Evolutionary conservation across 2,113 vertebrate genomes (phyloP), one percentile per base, ranked within the genome.

Genomic region (Oryzias celebensis): DNA sequence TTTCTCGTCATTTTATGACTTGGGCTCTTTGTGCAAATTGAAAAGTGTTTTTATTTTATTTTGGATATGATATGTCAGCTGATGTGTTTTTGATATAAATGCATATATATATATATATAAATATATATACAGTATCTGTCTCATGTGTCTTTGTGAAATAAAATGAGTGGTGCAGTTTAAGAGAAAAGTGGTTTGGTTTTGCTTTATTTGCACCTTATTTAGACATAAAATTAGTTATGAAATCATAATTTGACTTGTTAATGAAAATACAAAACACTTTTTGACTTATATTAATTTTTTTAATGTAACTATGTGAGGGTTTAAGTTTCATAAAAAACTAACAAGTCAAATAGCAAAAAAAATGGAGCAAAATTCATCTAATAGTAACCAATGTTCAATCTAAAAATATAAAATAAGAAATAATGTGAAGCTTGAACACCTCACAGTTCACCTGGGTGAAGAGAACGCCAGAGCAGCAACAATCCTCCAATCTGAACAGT

Each of bases 91-190:
- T 86, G 71, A 78, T 67, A 84, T 80, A 58, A 61, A 66, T 46
- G 20, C 44, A 60, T 46, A 63, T 36, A 51, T 62, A 48, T 45
- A 53, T 46, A 15, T 22, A 65, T 46, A 43, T 61, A 28, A 65
- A 75, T 73, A 78, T 81, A 71, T 78, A 62, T 71, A 84, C 58
- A 71, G 73, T 89, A 85, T 54, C 68, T 88, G 85, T 90, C 70
- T 58, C 66, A 83, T 78, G 74, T 86, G 83, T 90, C 68, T 75
- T 85, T 89, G 87, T 91, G 86, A 88, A 91, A 89, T 86, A 87
- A 88, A 89, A 73, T 23, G 22, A 77, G 90, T 84, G 74, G 69
- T 87, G 84, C 82, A 85, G 84, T 73, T 77, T 62, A 73, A 71
- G 4, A 75, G 66, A 1, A 56, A 44, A 41, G 16, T 36, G 14